Evolutionary conservation across 1,140 invertebrate genomes (phyloP).

Genomic region (Drosophila parabipectinata): DNA sequence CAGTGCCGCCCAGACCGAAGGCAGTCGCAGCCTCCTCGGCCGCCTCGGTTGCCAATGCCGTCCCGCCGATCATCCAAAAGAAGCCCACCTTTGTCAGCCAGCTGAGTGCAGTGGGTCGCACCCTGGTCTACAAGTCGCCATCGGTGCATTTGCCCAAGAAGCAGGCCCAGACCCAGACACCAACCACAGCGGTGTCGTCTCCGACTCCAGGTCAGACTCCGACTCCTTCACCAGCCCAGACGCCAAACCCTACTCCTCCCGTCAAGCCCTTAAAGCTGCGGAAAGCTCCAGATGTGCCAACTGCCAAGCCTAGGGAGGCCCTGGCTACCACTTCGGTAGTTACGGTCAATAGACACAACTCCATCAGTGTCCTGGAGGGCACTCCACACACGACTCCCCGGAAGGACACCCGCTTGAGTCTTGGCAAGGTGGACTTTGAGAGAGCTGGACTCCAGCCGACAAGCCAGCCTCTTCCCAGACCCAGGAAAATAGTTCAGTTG

Average conservation of each 20-base stretch:
- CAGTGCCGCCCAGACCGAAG: conserved; percentile 79
- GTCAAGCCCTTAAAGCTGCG: conserved; percentile 73
- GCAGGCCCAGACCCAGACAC: conserved; percentile 75
- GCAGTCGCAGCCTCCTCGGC: conserved; percentile 29
- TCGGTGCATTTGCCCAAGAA: conserved; percentile 77
- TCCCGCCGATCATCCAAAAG: conserved; percentile 70
- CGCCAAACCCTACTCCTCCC: conserved; percentile 34
- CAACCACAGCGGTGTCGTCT: conserved; percentile 52
- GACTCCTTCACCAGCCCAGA: conserved; percentile 19
- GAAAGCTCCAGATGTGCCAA: conserved; percentile 79
- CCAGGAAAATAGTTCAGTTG: conserved; percentile 74
- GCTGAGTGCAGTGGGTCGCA: conserved; percentile 76
- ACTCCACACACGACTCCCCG: conserved; percentile 32
- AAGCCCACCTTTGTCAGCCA: conserved; percentile 76
- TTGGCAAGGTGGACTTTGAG: conserved; percentile 75
- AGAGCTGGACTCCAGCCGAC: conserved; percentile 67
- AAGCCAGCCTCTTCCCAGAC: conserved; percentile 67
- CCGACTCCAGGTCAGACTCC: not conserved
- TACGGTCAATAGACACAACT: conserved; percentile 75
- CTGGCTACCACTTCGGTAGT: conserved; percentile 42
- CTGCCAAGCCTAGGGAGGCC: conserved; percentile 62
- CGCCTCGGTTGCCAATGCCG: not conserved
- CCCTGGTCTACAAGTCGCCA: conserved; percentile 81
- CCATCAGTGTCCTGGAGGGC: conserved; percentile 60
- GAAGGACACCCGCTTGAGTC: conserved; percentile 77